Evolutionary conservation across 2,888 invertebrate genomes (phyloP), one percentile per base, ranked within the genome.

Genomic region (Thereva unica): DNA sequence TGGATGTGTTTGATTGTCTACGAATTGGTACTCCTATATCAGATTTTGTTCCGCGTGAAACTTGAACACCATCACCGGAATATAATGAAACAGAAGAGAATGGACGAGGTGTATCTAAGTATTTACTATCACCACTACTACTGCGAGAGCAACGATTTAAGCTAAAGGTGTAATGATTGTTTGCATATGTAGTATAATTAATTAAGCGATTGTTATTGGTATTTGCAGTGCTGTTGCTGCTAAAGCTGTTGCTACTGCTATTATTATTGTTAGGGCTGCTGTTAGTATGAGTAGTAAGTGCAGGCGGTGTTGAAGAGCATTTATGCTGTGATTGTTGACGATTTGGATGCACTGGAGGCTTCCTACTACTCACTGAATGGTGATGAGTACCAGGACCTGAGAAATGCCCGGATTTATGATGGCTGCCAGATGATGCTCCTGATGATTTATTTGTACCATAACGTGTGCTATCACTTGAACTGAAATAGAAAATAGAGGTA

Each of bases 401-500:
- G 34, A 73, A 76, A 67, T 78, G 78, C 40, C 76, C 76, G 6
- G 78, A 78, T 70, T 80, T 80, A 67, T 78, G 76, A 75, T 80
- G 79, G 59, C 80, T 80, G 69, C 80, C 80, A 64, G 81, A 81
- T 37, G 81, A 81, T 66, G 81, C 79, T 66, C 81, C 81, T 8
- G 81, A 81, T 37, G 81, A 81, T 68, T 81, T 81, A 71, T 81
- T 81, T 50, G 81, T 81, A 68, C 81, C 82, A 73, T 86, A 85
- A 77, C 85, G 83, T 77, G 86, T 83, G 80, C 86, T 83, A 82
- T 84, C 87, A 76, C 86, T 80, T 78, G 84, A 82, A 82, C 85
- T 79, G 66, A 4, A 23, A 47, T 57, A 40, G 9, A 35, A 47
- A 45, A 8, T 63, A 47, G 2, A 44, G 41, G 34, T 68, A 6